Conservation (phyloP, 2,113 vertebrate species). For the Bos javanicus region DNA sequence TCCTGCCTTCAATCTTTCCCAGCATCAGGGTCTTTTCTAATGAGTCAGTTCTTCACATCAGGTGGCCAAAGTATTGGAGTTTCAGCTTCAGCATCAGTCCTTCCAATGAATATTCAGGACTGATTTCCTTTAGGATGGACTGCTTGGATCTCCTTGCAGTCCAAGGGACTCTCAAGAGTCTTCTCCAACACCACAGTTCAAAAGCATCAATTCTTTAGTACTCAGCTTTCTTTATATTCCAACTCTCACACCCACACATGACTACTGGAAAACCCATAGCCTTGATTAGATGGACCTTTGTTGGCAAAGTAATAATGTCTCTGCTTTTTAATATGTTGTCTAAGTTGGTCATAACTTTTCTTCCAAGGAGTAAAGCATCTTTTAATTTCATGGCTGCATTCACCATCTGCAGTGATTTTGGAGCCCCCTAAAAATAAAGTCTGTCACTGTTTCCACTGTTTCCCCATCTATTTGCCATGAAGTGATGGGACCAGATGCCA, state of each 20-base stretch:
- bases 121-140: background rate
- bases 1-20: background rate
- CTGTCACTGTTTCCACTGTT: background rate
- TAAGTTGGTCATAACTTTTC: background rate
- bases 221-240: background rate
- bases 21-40: background rate
- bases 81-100: background rate
- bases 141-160: background rate
- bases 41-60: background rate
- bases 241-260: background rate
- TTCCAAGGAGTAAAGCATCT: background rate
- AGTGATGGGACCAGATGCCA: background rate
- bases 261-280: background rate
- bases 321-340: background rate
- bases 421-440: background rate
- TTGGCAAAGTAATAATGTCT: background rate
- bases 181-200: background rate
- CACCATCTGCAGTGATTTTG: background rate
- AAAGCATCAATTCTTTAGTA: fast-evolving
- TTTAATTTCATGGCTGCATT: background rate
- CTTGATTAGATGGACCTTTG: background rate
- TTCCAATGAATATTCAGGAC: background rate
- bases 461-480: background rate
- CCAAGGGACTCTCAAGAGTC: background rate
- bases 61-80: background rate